phyloP scores from a whole-genome alignment of 2,888 invertebrate species.

The Podotricha telesiphe region DNA sequence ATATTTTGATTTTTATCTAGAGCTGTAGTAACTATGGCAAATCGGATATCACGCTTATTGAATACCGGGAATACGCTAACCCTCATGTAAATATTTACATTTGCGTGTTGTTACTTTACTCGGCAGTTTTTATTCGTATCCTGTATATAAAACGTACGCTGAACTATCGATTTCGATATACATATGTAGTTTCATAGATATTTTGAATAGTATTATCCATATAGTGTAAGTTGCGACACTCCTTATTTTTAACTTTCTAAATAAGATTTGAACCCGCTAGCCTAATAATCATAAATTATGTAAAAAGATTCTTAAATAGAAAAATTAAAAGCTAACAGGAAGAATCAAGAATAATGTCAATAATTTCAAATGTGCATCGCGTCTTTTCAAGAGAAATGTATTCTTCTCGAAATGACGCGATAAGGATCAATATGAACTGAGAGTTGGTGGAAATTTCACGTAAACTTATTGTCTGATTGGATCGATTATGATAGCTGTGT shows the following conservation, averaged over 20 bases:
- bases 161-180: neutral
- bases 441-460: constrained; percentile 59
- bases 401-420: constrained; percentile 15
- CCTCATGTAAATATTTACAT: constrained; percentile 14
- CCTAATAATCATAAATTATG: too few species aligned
- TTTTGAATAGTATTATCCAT: too few species aligned
- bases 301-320: too few species aligned
- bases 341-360: neutral
- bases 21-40: neutral
- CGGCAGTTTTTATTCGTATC: constrained; percentile 3
- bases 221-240: too few species aligned
- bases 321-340: too few species aligned
- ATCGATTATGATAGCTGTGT: constrained; percentile 39
- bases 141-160: neutral
- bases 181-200: neutral
- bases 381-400: constrained; percentile 16
- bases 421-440: constrained; percentile 25
- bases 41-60: neutral
- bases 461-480: constrained; percentile 36
- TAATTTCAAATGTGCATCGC: constrained; percentile 18
- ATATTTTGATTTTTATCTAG: neutral
- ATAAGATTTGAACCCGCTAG: too few species aligned
- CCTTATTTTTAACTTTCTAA: too few species aligned
- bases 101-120: constrained; percentile 13
- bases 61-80: neutral